A percentile compares a stretch with the other conserved stretches of the same genome.
Conservation (phyloP, 2,113 vertebrate species). For the Actenoides hombroni region DNA sequence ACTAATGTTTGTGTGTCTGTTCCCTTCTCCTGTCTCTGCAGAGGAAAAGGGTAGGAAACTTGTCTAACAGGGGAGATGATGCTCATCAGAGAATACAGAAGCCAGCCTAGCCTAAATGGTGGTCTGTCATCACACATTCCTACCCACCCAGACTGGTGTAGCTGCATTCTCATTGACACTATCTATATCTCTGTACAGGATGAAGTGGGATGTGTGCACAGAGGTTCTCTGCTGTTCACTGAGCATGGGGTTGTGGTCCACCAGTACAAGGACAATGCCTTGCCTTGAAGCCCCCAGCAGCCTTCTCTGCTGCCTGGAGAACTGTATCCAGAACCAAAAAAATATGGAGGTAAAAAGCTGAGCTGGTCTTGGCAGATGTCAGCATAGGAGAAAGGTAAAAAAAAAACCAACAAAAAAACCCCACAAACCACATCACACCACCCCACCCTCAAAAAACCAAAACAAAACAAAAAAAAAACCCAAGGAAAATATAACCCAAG, state of each 20-base stretch:
- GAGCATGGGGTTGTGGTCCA: background rate
- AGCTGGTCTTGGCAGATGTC: background rate
- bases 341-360: background rate
- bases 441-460: too few relatives aligned
- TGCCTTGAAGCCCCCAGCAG: background rate
- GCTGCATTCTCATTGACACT: rapidly evolving
- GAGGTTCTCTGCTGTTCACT: background rate
- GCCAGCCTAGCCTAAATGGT: background rate
- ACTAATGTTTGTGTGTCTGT: background rate
- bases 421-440: too few relatives aligned
- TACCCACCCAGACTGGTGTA: background rate
- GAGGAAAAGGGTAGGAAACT: background rate
- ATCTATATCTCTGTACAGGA: background rate
- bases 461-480: too few relatives aligned
- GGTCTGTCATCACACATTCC: background rate
- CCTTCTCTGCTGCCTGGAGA: background rate
- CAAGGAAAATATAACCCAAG: background rate
- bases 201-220: background rate
- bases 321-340: background rate
- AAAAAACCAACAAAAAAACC: background rate
- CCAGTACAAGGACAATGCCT: background rate
- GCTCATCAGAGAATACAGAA: background rate
- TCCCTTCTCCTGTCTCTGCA: background rate
- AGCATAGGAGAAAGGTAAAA: background rate
- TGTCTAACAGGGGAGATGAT: background rate